These are phyloP conservation scores for Pao palembangensis DNA, from an alignment of 2,113 vertebrate genomes.

Conservation along the genomic window DNA sequence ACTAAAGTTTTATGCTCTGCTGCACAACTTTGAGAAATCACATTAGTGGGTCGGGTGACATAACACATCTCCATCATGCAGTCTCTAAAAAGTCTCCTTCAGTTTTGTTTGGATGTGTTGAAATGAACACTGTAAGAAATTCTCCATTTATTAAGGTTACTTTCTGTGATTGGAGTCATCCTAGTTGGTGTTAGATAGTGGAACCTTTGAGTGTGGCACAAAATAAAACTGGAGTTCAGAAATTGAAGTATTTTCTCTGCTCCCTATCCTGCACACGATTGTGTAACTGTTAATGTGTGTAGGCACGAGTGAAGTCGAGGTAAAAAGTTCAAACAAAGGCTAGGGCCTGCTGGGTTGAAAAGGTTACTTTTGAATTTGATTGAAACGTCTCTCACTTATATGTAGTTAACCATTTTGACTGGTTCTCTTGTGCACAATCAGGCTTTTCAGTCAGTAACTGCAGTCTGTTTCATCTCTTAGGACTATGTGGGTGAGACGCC, in stretches of 20 bases:
- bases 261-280: conserved; percentile 8
- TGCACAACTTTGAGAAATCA: conserved; percentile 42
- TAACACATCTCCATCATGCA: conserved; percentile 46
- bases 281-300: conserved; percentile 20
- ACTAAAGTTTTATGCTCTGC: conserved; percentile 34
- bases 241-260: not conserved
- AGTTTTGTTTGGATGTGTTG: conserved; percentile 8
- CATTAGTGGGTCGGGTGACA: conserved; percentile 70
- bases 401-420: not conserved
- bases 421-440: not conserved
- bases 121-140: not conserved
- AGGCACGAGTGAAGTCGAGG: not conserved
- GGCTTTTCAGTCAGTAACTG: conserved; percentile 30
- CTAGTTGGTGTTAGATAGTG: not conserved
- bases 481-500: conserved; percentile 99
- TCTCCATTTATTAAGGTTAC: not conserved
- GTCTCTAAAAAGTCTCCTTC: conserved; percentile 1
- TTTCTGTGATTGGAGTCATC: not conserved
- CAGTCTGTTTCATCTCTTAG: conserved; percentile 66
- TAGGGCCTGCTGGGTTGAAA: no score
- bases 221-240: conserved; percentile 13
- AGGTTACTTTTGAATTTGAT: not conserved
- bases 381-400: not conserved
- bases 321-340: no score
- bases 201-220: not conserved